A percentile compares a stretch with the other conserved stretches of the same genome.
These are phyloP conservation scores for Drosophila melanogaster DNA, from an alignment of 1,140 invertebrate genomes.

Conservation along the genomic window DNA sequence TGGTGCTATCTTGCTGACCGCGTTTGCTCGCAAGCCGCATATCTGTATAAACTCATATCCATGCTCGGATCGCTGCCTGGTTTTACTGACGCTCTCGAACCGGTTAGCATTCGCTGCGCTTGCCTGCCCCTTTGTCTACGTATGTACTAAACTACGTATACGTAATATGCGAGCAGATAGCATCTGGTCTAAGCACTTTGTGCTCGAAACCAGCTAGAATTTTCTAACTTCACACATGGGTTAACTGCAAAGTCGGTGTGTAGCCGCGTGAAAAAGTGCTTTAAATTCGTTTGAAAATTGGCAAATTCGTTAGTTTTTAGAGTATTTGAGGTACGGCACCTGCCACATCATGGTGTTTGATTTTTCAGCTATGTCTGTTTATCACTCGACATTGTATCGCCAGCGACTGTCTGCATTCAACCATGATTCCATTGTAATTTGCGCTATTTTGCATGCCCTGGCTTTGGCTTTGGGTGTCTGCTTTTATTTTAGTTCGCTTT, in stretches of 20 bases:
- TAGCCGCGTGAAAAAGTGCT: neutral
- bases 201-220: slow-evolving; percentile 25
- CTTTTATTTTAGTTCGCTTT: slow-evolving; percentile 35
- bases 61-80: slow-evolving; percentile 20
- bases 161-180: slow-evolving; percentile 48
- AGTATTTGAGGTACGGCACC: slow-evolving; percentile 26
- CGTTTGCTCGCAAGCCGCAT: slow-evolving; percentile 13
- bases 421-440: slow-evolving; percentile 76
- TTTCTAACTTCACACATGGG: slow-evolving; percentile 31
- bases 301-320: slow-evolving; percentile 24
- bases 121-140: slow-evolving; percentile 38
- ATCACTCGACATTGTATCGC: slow-evolving; percentile 31
- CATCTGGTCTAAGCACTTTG: slow-evolving; percentile 43
- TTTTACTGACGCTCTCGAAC: slow-evolving; percentile 46
- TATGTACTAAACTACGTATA: slow-evolving; percentile 30
- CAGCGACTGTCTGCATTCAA: slow-evolving; percentile 63
- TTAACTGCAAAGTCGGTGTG: slow-evolving; percentile 9
- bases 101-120: slow-evolving; percentile 55
- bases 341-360: slow-evolving; percentile 39
- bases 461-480: slow-evolving; percentile 37
- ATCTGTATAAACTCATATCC: slow-evolving; percentile 24
- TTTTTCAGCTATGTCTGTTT: slow-evolving; percentile 45
- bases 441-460: slow-evolving; percentile 68
- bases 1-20: slow-evolving; percentile 15
- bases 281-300: slow-evolving; percentile 21